These are phyloP conservation scores for Drosophila santomea DNA, from an alignment of 1,140 invertebrate species.

Conservation along the genomic window DNA sequence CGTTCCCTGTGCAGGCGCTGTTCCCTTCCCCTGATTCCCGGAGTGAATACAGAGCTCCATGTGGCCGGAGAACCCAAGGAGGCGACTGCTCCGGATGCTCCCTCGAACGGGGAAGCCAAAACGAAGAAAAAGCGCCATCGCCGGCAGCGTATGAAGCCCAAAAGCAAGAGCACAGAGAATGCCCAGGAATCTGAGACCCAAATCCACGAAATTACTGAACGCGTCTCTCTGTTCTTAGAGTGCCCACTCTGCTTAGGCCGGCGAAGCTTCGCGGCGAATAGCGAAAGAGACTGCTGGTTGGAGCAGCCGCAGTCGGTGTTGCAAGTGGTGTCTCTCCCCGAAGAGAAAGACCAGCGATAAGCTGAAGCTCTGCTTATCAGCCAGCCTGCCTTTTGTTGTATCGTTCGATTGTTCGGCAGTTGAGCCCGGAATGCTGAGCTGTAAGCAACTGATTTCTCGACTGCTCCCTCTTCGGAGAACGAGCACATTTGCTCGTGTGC, in stretches of 20 bases:
- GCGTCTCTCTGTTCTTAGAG: conserved; percentile 29
- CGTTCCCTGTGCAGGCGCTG: conserved; percentile 62
- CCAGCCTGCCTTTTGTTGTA: conserved; percentile 5
- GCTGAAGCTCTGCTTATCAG: conserved; percentile 1
- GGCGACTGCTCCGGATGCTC: not conserved
- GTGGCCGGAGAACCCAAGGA: conserved; percentile 2
- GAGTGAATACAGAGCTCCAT: conserved; percentile 48
- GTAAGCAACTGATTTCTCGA: conserved; percentile 61
- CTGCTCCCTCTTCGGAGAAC: conserved; percentile 28
- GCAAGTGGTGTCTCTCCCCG: conserved; percentile 28
- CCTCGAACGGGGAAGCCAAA: not conserved
- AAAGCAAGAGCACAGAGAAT: not conserved
- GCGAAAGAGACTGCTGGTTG: conserved; percentile 54
- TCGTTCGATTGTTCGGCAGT: conserved; percentile 30
- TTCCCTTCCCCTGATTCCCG: conserved; percentile 57
- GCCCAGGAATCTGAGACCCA: not conserved
- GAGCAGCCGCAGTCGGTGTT: conserved; percentile 53
- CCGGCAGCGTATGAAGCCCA: conserved; percentile 9
- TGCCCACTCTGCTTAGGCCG: conserved; percentile 47
- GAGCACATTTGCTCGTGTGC: conserved; percentile 31
- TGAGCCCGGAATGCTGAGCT: conserved; percentile 61
- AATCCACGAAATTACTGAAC: not conserved
- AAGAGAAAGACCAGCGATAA: conserved; percentile 10
- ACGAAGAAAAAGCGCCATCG: conserved; percentile 35
- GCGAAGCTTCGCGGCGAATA: conserved; percentile 40